Base-by-base conservation (phyloP, 2,888 invertebrate genomes). In the Zygothrica quintamaculata region DNA sequence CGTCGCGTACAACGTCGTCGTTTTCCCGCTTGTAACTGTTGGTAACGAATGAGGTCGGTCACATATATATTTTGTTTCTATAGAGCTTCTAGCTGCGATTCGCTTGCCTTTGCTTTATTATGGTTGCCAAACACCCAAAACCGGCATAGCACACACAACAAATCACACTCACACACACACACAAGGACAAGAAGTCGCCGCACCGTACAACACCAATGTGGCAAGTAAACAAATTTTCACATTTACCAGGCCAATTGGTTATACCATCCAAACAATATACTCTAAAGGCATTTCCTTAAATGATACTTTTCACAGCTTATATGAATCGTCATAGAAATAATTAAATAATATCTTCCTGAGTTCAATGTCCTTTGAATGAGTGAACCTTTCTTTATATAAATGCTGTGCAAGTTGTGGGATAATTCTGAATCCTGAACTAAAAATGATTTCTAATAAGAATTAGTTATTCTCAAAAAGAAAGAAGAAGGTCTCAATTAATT, bases 11-110 rank as follows among this genome's bases (percentile, higher is more conserved):
- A 42, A 39, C 5, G 18, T 5, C 48, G 55, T 59, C 68, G 74
- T 72, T 85, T 84, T 76, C 61, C 59, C 79, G 76, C 76, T 75
- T 71, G 77, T 84, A 87, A 77, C 88, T 78, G 73, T 70, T 77
- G 80, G 84, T 73, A 80, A 85, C 84, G 84, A 87, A 85, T 87
- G 87, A 86, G 87, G 71, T 79, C 74, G 71, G 56, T 55, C 74
- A 66, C 82, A 69, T 72, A 78, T n/a, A n/a, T 69, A 78, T 69
- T 80, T 69, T 68, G 87, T 84, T 87, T 68, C 85, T 84, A 84
- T 87, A 87, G 82, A 60, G 70, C 71, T 78, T 60, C 65, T 72
- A 66, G 67, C 43, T 64, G 60, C 55, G 42, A 8, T n/a, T n/a
- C 18, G 11, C 47, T 40, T 65, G 51, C 48, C 53, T 65, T 74